Percentiles rank a stretch among this genome's conserved stretches.
Conservation (phyloP, 1,140 invertebrate species). For the Macrotrachela quadricornifera region DNA sequence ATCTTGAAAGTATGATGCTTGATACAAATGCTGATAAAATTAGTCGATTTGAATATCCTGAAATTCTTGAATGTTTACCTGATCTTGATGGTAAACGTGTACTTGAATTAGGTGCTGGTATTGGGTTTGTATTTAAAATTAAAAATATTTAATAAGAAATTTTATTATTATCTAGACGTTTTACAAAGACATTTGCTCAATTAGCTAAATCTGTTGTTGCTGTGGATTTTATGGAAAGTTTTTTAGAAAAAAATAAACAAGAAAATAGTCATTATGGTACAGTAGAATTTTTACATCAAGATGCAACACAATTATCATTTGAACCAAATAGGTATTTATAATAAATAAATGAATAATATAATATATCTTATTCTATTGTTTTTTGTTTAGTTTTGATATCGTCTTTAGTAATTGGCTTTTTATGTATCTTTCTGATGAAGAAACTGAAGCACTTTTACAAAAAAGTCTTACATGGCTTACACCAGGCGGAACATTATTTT, state of each 20-base stretch:
- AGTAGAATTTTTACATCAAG: conserved; percentile 33
- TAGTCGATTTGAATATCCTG: conserved; percentile 32
- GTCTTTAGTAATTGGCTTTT: conserved; percentile 43
- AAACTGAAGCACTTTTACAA: conserved; percentile 30
- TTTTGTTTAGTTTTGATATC: conserved; percentile 29
- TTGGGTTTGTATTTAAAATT: conserved; percentile 28
- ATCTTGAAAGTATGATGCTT: conserved; percentile 38
- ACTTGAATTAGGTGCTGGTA: conserved; percentile 40
- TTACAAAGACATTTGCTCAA: conserved; percentile 33
- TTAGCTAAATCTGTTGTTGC: conserved; percentile 32
- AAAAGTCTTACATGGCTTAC: conserved; percentile 35
- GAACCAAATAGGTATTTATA: background rate
- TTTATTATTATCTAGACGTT: conserved; percentile 28
- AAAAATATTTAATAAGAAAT: background rate
- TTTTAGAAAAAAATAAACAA: conserved; percentile 34
- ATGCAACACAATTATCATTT: conserved; percentile 35
- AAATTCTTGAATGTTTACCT: conserved; percentile 36
- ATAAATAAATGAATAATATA: background rate
- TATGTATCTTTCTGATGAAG: conserved; percentile 38
- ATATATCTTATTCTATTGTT: background rate
- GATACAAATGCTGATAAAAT: conserved; percentile 35
- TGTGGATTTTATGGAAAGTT: conserved; percentile 39
- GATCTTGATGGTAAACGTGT: conserved; percentile 28
- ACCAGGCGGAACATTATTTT: conserved; percentile 34
- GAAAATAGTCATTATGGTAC: conserved; percentile 30